phyloP scores from a whole-genome alignment of 1,140 invertebrate species.

The Nasonia longicornis region DNA sequence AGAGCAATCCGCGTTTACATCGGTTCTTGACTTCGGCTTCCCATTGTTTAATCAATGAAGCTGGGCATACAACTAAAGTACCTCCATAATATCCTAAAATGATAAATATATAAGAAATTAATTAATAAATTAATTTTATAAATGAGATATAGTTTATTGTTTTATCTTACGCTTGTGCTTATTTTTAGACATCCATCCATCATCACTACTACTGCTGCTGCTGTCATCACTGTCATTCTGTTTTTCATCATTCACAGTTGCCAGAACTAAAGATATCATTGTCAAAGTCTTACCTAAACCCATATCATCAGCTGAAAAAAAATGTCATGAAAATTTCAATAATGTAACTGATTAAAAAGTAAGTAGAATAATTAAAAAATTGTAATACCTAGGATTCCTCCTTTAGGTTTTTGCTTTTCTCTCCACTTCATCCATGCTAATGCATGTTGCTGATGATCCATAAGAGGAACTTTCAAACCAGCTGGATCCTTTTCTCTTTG shows the following conservation, averaged over 20 bases:
- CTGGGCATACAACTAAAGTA: slow-evolving; percentile 91
- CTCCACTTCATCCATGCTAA: slow-evolving; percentile 91
- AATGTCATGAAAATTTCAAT: not conserved
- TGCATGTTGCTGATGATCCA: slow-evolving; percentile 90
- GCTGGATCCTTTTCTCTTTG: slow-evolving; percentile 73
- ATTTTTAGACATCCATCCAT: slow-evolving; percentile 49
- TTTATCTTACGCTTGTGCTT: slow-evolving; percentile 60
- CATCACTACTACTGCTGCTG: slow-evolving; percentile 50
- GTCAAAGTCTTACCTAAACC: slow-evolving; percentile 93
- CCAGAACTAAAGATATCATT: slow-evolving; percentile 82
- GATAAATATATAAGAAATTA: slow-evolving; percentile 21
- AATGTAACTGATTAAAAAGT: slow-evolving; percentile 72
- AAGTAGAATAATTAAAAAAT: slow-evolving; percentile 35
- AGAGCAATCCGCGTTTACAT: slow-evolving; percentile 73
- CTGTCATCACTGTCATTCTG: slow-evolving; percentile 49
- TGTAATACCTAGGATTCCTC: slow-evolving; percentile 77
- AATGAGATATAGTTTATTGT: not conserved
- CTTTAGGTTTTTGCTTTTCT: slow-evolving; percentile 84
- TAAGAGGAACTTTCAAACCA: slow-evolving; percentile 77
- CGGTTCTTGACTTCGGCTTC: slow-evolving; percentile 81
- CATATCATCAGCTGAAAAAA: slow-evolving; percentile 89
- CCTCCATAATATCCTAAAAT: slow-evolving; percentile 69
- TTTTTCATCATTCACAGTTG: slow-evolving; percentile 62
- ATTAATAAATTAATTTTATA: not conserved
- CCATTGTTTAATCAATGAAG: slow-evolving; percentile 89